Evolutionary conservation across 1,140 invertebrate genomes (phyloP).

Genomic region (Tetramorium parvispinum): DNA sequence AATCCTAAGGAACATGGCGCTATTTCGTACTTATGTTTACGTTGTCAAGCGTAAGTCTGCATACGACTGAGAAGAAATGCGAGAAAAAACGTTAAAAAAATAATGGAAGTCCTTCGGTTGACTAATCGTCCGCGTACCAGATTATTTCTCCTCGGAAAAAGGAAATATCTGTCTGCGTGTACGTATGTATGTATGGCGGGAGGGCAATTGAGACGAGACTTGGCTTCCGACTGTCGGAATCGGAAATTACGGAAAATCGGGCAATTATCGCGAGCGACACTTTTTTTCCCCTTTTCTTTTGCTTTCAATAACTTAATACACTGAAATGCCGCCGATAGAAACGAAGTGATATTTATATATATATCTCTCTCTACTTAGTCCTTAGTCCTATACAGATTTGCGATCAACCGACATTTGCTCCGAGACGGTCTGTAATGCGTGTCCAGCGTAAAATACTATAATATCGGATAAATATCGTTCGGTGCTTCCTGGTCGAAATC

Average conservation of each 20-base stretch:
- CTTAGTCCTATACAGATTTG: constrained; percentile 40
- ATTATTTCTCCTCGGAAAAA: background rate
- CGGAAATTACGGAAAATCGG: background rate
- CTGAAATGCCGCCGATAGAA: constrained; percentile 10
- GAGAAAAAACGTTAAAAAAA: constrained; percentile 17
- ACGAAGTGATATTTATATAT: background rate
- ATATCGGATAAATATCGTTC: constrained; percentile 75
- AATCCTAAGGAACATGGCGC: constrained; percentile 77
- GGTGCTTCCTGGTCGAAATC: constrained; percentile 77
- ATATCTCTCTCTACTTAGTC: background rate
- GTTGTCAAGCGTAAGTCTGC: constrained; percentile 49
- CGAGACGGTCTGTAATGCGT: constrained; percentile 60
- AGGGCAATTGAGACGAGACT: background rate
- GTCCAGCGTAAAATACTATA: constrained; percentile 76
- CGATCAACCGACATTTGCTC: constrained; percentile 16
- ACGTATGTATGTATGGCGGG: too few relatives aligned
- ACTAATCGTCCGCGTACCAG: background rate
- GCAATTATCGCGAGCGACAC: background rate
- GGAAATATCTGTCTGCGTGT: background rate
- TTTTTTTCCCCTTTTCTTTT: background rate
- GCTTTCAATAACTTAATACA: constrained; percentile 17
- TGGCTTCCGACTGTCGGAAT: background rate
- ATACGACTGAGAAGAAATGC: constrained; percentile 31
- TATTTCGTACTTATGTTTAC: constrained; percentile 63
- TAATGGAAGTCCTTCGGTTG: constrained; percentile 36